Base-by-base conservation (phyloP, 64 coral and sea anemone genomes). In the Platygyra sinensis region DNA sequence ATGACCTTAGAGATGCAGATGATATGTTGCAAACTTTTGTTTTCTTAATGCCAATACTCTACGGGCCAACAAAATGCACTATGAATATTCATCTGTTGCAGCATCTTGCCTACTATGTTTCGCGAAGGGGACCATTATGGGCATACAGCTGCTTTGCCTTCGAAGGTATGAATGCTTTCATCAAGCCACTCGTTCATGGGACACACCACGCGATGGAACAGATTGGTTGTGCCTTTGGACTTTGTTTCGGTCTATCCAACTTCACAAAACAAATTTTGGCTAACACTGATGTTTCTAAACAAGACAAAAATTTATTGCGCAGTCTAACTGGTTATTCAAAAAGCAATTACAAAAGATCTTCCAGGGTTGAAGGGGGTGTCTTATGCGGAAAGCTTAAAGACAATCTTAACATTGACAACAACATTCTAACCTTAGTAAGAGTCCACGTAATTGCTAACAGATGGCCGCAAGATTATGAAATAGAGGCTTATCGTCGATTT, bases 71-170 rank as follows among this genome's bases (percentile, higher is more conserved):
- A 33, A 78, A 85, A 78, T 92, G 78, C 42, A 90, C 89, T 16
- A 90, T 90, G 89, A 90, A 90, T 75, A 32, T 90, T 27, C 89
- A 90, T 36, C 28, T 91, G 2, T 60, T 91, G 62, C 49, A 79
- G 18, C 90, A 92, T 72, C 24, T 86, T 33, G 62, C 42, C 28
- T 50, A 92, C 52, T 80, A 80, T 73, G 83, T 87, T 11, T 71
- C 36, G 57, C 39, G 83, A 18, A 72, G 83, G 29, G 90, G 83
- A 30, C 90, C 90, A 0, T 30, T 92, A 59, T 87, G 90, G 90
- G 90, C 83, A 24, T 87, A 92, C 24, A 87, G 75, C 63, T 87
- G 90, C 49, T 92, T 92, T 87, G 90, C 83, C 9, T 87, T 92
- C 73, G 90, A 92, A 92, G 72, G 81, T 36, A 55, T 92, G 55